Conservation (phyloP, 2,113 vertebrate species). For the Siniperca chuatsi region DNA sequence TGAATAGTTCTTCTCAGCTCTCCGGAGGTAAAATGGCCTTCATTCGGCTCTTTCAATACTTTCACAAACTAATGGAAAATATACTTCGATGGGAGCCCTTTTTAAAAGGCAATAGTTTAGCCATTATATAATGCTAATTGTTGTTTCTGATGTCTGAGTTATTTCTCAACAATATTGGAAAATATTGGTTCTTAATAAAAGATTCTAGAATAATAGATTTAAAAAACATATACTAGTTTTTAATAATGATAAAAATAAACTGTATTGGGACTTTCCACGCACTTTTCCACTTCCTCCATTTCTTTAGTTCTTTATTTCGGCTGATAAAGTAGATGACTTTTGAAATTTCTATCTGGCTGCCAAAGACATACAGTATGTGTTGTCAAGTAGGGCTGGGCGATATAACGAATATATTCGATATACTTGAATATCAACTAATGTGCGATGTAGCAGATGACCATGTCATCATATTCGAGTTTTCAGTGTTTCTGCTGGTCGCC, state of each 20-base stretch:
- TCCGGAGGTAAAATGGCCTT: neutral
- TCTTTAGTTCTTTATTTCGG: neutral
- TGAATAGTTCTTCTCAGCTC: neutral
- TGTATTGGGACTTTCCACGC: no score
- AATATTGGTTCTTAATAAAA: neutral
- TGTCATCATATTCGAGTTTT: no score
- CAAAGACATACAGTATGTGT: neutral
- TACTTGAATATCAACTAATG: no score
- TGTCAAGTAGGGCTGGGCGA: neutral
- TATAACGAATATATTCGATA: no score
- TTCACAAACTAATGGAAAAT: neutral
- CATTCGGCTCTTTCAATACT: neutral
- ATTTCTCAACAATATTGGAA: no score
- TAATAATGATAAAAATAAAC: neutral
- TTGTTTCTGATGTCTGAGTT: no score
- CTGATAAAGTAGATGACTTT: neutral
- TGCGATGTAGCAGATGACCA: no score
- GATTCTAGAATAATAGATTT: no score
- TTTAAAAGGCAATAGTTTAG: no score
- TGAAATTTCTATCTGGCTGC: neutral
- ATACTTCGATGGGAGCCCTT: neutral
- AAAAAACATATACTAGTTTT: neutral
- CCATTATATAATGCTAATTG: neutral
- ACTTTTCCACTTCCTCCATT: neutral
- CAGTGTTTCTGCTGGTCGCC: no score